A percentile compares a stretch with the other conserved stretches of the same genome.
Evolutionary conservation across 2,888 invertebrate genomes (phyloP).

Genomic region (Nephrotoma guestfalica): DNA sequence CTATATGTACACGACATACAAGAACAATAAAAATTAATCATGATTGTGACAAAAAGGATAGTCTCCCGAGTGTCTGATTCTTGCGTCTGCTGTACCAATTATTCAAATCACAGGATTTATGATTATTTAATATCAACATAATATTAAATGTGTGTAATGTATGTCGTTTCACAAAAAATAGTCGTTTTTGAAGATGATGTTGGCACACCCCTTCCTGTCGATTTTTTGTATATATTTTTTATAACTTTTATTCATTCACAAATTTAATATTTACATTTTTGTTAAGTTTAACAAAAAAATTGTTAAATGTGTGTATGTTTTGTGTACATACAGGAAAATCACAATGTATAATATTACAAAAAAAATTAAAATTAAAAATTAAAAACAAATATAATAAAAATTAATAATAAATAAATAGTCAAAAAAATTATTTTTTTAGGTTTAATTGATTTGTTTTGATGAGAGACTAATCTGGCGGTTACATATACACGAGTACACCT

Average conservation of each 20-base stretch:
- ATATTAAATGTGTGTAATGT: background rate
- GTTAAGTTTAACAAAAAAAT: background rate
- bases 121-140: background rate
- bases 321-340: background rate
- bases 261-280: background rate
- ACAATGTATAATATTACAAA: background rate
- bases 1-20: background rate
- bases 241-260: background rate
- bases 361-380: background rate
- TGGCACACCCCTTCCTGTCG: slow-evolving; percentile 3
- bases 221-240: background rate
- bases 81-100: background rate
- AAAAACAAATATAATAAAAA: background rate
- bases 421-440: background rate
- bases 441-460: background rate
- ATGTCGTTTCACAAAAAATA: background rate
- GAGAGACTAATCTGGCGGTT: background rate
- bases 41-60: slow-evolving; percentile 1
- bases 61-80: slow-evolving; percentile 1
- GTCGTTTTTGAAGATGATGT: background rate
- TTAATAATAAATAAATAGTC: background rate
- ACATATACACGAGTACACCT: background rate
- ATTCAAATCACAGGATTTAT: slow-evolving; percentile 2
- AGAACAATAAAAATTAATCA: background rate
- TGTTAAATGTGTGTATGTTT: background rate